A percentile compares a stretch with the other conserved stretches of the same genome.
Conservation (phyloP, 2,888 invertebrate species). For the Aspidapion aeneum region DNA sequence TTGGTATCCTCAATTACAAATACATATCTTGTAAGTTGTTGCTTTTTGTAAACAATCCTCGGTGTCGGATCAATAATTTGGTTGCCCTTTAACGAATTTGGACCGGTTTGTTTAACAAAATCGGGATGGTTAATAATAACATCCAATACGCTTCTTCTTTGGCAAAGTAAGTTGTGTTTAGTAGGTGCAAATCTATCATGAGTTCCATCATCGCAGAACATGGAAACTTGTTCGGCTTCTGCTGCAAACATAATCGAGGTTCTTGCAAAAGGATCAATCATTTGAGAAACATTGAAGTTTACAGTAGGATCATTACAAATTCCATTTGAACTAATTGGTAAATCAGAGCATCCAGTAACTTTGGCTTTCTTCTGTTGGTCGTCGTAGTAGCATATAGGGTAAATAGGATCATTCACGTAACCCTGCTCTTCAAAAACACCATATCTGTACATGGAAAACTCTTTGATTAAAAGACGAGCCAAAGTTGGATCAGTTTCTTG, state of each 20-base stretch:
- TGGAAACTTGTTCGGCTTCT: slow-evolving; percentile 51
- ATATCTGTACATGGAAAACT: slow-evolving; percentile 65
- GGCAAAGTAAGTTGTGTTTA: slow-evolving; percentile 62
- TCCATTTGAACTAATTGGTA: slow-evolving; percentile 49
- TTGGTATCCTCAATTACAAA: slow-evolving; percentile 57
- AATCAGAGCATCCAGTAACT: slow-evolving; percentile 54
- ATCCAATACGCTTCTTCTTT: slow-evolving; percentile 56
- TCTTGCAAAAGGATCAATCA: slow-evolving; percentile 50
- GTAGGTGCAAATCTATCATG: slow-evolving; percentile 62
- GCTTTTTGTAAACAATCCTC: slow-evolving; percentile 51
- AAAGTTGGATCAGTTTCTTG: slow-evolving; percentile 40
- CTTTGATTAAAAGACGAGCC: slow-evolving; percentile 54
- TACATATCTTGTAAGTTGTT: slow-evolving; percentile 53
- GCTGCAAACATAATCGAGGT: slow-evolving; percentile 55
- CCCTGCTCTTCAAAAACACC: slow-evolving; percentile 67
- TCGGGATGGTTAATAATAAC: slow-evolving; percentile 55
- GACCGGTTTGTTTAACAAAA: slow-evolving; percentile 42
- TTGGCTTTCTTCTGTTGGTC: slow-evolving; percentile 43
- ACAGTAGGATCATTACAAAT: slow-evolving; percentile 27
- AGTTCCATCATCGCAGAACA: slow-evolving; percentile 59
- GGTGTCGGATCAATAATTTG: slow-evolving; percentile 50
- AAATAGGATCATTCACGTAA: slow-evolving; percentile 54
- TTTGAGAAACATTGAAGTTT: slow-evolving; percentile 43
- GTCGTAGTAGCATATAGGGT: slow-evolving; percentile 54
- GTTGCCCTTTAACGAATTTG: slow-evolving; percentile 34